These are phyloP conservation scores for Macrotus californicus DNA, from an alignment of 2,113 vertebrate genomes.

Conservation along the genomic window DNA sequence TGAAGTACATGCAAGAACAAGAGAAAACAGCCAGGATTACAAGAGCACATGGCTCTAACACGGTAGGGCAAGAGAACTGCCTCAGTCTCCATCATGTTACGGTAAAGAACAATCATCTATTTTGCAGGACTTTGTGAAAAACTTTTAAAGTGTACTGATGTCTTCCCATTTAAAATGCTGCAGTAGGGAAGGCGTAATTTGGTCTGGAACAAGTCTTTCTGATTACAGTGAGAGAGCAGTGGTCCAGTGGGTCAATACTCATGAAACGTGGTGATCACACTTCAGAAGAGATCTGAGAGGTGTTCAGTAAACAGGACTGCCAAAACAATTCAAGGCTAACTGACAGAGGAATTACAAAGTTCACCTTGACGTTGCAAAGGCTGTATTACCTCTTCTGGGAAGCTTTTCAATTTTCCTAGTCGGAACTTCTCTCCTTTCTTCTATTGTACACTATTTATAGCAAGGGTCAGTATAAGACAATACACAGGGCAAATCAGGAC, in stretches of 20 bases:
- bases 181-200: not conserved
- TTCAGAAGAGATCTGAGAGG: not conserved
- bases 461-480: not conserved
- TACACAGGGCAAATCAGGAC: not conserved
- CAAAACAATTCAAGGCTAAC: not conserved
- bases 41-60: not conserved
- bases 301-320: not conserved
- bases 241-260: not conserved
- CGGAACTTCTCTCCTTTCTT: not conserved
- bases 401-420: constrained; percentile 22
- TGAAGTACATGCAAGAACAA: not conserved
- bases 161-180: not conserved
- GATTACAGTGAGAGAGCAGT: not conserved
- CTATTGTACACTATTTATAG: not conserved
- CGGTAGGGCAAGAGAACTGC: not conserved
- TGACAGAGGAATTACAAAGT: not conserved
- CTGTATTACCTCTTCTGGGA: not conserved
- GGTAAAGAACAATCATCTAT: not conserved
- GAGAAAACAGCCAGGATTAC: not conserved
- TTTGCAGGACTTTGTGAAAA: not conserved
- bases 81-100: not conserved
- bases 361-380: constrained; percentile 14
- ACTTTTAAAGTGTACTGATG: not conserved
- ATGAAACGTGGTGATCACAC: not conserved
- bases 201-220: constrained; percentile 15